Percentiles rank a stretch among this genome's conserved stretches.
phyloP scores from a whole-genome alignment of 1,140 invertebrate species.

The Rhyacophila brunnea region DNA sequence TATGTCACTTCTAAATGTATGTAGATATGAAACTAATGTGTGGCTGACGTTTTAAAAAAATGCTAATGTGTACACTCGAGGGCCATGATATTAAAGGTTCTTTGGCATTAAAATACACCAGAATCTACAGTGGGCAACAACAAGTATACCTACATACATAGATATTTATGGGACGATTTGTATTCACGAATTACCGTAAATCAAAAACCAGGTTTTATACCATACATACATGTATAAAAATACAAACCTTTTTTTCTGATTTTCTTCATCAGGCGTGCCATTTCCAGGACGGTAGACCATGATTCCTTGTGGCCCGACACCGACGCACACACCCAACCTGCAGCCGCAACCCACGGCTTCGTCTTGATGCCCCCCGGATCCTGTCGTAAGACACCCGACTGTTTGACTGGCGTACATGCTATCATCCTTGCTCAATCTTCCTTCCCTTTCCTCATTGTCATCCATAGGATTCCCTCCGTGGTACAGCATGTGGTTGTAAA shows the following conservation, averaged over 20 bases:
- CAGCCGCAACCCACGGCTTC: slow-evolving; percentile 46
- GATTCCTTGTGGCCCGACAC: slow-evolving; percentile 81
- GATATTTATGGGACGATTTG: too few relatives aligned
- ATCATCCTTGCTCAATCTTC: slow-evolving; percentile 45
- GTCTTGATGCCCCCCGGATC: slow-evolving; percentile 40
- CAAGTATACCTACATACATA: background rate
- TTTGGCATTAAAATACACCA: too few relatives aligned
- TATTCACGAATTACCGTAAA: too few relatives aligned
- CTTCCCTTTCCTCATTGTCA: slow-evolving; percentile 44
- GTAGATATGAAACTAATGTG: too few relatives aligned
- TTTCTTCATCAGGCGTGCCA: slow-evolving; percentile 55
- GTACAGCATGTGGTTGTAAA: slow-evolving; percentile 52
- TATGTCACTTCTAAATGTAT: too few relatives aligned
- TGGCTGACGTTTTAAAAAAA: too few relatives aligned
- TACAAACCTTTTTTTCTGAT: slow-evolving; percentile 63
- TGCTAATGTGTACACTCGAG: too few relatives aligned
- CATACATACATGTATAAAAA: background rate
- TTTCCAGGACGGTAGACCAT: slow-evolving; percentile 63
- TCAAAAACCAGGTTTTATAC: background rate
- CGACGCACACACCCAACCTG: slow-evolving; percentile 56
- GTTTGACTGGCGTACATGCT: slow-evolving; percentile 52
- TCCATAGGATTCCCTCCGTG: slow-evolving; percentile 39
- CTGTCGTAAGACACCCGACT: slow-evolving; percentile 47
- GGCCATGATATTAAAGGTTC: too few relatives aligned
- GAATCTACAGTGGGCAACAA: background rate